Percentiles rank a stretch among this genome's conserved stretches.
phyloP scores from a whole-genome alignment of 35 echinoderm and acorn worm species.

The Apostichopus parvimensis region DNA sequence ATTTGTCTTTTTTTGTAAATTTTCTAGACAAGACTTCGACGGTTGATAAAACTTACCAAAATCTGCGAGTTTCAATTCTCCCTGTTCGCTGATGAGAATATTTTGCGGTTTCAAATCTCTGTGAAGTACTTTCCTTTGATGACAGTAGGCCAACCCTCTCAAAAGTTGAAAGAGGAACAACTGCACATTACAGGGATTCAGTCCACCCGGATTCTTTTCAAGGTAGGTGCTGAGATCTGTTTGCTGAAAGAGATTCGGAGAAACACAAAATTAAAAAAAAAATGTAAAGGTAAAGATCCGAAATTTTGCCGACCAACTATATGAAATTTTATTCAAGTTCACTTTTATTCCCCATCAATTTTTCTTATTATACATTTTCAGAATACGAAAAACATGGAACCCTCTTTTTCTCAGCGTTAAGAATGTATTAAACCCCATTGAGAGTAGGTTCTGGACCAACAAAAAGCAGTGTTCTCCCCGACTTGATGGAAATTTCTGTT shows the following conservation, averaged over 20 bases:
- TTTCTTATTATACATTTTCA: too few species aligned
- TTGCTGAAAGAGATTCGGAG: constrained; percentile 67
- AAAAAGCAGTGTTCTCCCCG: too few species aligned
- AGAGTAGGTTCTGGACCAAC: too few species aligned
- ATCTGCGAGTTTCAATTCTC: constrained; percentile 97
- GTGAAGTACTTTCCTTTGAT: constrained; percentile 81
- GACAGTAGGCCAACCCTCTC: constrained; percentile 86
- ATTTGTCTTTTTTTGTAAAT: not conserved
- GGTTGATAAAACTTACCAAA: constrained; percentile 78
- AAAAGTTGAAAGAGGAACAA: constrained; percentile 96
- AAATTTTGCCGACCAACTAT: too few species aligned
- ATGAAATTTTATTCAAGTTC: too few species aligned
- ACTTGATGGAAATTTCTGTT: too few species aligned
- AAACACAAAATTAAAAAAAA: too few species aligned
- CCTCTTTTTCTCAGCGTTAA: too few species aligned
- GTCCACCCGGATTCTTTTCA: constrained; percentile 86
- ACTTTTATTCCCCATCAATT: too few species aligned
- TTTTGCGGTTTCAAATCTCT: constrained; percentile 98
- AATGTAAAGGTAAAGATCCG: too few species aligned
- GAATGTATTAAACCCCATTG: too few species aligned
- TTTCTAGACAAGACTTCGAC: not conserved
- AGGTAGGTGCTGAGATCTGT: constrained; percentile 95
- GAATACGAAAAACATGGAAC: too few species aligned
- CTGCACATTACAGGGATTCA: constrained; percentile 82
- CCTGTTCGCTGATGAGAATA: constrained; percentile 89